Percentiles rank a stretch among this genome's conserved stretches.
Conservation (phyloP, 2,113 vertebrate species). For the Pteronura brasiliensis region DNA sequence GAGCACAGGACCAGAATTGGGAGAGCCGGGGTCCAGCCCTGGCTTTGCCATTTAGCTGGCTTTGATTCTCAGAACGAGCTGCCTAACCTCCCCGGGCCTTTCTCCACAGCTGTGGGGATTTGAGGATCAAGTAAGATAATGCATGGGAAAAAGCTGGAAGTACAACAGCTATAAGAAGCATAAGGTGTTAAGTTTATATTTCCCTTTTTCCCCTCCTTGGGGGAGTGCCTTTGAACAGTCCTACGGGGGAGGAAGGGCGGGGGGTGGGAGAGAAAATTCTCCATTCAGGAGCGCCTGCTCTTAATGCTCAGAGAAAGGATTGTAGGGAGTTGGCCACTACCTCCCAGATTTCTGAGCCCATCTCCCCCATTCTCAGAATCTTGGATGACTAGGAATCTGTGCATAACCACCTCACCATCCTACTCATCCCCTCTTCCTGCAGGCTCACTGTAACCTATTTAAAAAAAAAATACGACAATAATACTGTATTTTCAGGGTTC, state of each 20-base stretch:
- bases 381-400: not conserved
- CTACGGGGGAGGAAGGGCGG: not conserved
- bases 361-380: not conserved
- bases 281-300: not conserved
- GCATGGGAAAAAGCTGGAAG: not conserved
- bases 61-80: slow-evolving; percentile 19
- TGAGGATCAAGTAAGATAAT: slow-evolving; percentile 1
- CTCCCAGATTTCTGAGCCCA: not conserved
- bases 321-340: not conserved
- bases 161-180: not conserved
- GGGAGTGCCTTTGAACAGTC: not conserved
- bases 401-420: not conserved
- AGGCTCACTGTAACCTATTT: not conserved
- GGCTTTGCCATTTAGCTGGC: not conserved
- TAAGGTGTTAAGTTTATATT: not conserved
- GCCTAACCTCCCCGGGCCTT: not conserved
- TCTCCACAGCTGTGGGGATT: not conserved
- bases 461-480: not conserved
- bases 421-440: not conserved
- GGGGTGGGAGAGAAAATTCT: not conserved
- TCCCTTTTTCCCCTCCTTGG: not conserved
- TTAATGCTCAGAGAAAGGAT: not conserved
- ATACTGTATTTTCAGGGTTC: not conserved
- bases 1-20: not conserved
- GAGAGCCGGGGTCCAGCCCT: not conserved